These are phyloP conservation scores for Rousettus leschenaultii DNA, from an alignment of 2,113 vertebrate genomes.

Conservation along the genomic window DNA sequence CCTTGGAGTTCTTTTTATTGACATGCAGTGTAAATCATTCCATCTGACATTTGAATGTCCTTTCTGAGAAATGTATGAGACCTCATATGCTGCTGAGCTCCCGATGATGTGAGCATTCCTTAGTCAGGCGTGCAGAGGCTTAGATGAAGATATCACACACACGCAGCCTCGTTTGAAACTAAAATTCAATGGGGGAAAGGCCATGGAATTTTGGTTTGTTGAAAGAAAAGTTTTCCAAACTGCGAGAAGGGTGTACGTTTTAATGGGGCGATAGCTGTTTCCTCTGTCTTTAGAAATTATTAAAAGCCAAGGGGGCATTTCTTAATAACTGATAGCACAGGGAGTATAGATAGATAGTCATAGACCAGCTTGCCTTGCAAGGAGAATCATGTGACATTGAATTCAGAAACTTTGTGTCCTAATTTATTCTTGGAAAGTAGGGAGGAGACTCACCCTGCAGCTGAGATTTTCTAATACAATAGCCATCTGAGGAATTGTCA, in stretches of 20 bases:
- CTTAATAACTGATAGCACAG: background rate
- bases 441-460: background rate
- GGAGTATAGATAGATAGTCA: background rate
- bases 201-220: background rate
- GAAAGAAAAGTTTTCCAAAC: background rate
- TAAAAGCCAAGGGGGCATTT: background rate
- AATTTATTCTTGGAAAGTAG: background rate
- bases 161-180: background rate
- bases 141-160: background rate
- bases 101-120: background rate
- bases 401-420: background rate
- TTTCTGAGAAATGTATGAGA: slow-evolving; percentile 42
- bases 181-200: background rate
- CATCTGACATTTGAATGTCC: slow-evolving; percentile 74
- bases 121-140: background rate
- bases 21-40: slow-evolving; percentile 57
- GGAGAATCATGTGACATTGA: background rate
- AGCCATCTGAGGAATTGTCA: background rate
- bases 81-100: background rate
- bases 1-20: slow-evolving; percentile 63
- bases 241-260: background rate
- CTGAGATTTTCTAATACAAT: slow-evolving; percentile 31
- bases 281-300: background rate
- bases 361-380: background rate
- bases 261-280: background rate